A percentile compares a stretch with the other conserved stretches of the same genome.
Evolutionary conservation across 2,888 invertebrate genomes (phyloP).

Genomic region (Cryptus viduatorius): DNA sequence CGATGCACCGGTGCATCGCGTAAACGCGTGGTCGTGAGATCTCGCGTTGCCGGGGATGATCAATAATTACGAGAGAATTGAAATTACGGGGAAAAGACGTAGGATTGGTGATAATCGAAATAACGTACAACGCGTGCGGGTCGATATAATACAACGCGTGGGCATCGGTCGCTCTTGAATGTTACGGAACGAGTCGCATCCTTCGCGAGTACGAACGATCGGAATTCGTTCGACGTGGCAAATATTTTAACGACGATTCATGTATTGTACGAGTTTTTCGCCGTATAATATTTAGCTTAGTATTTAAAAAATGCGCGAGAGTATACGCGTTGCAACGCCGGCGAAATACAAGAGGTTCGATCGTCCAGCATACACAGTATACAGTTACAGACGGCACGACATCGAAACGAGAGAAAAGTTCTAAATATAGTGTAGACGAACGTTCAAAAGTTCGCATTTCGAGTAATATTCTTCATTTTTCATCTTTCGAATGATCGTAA

Average conservation of each 20-base stretch:
- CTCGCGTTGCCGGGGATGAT: background rate
- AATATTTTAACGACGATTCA: background rate
- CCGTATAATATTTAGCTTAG: slow-evolving; percentile 3
- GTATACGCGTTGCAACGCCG: slow-evolving; percentile 10
- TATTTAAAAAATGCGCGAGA: background rate
- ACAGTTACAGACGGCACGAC: background rate
- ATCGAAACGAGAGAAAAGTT: slow-evolving; percentile 6
- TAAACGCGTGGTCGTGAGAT: too few species aligned
- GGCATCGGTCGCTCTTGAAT: background rate
- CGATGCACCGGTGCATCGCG: background rate
- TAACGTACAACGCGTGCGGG: background rate
- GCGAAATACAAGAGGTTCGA: slow-evolving; percentile 27
- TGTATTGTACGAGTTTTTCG: background rate
- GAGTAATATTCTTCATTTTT: background rate
- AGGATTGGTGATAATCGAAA: slow-evolving; percentile 3
- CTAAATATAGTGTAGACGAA: slow-evolving; percentile 23
- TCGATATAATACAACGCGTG: slow-evolving; percentile 28
- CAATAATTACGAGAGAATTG: background rate
- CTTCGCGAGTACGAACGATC: background rate
- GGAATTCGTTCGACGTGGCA: background rate
- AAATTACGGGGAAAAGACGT: background rate
- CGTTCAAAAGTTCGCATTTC: background rate
- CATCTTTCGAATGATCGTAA: too few species aligned
- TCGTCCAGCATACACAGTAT: background rate
- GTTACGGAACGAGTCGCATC: background rate